These are phyloP conservation scores for Cheilosia soror DNA, from an alignment of 2,888 invertebrate species.

Conservation along the genomic window DNA sequence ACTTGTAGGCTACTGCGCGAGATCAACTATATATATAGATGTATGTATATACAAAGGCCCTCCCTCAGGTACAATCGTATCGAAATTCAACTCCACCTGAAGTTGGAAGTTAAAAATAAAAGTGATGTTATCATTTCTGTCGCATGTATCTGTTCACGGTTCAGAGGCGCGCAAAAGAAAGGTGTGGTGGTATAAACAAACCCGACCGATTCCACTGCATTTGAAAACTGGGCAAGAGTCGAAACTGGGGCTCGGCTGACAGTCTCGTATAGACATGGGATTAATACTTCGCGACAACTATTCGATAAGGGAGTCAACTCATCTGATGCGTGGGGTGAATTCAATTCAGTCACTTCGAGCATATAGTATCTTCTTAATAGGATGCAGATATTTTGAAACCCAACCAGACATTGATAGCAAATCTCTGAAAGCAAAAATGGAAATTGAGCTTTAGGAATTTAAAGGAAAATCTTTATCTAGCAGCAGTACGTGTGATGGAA, in stretches of 20 bases:
- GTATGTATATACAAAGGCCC: neutral
- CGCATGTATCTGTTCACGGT: constrained; percentile 56
- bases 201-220: constrained; percentile 23
- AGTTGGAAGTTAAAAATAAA: constrained; percentile 59
- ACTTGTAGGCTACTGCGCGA: constrained; percentile 7
- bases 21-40: neutral
- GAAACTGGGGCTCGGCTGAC: constrained; percentile 67
- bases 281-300: constrained; percentile 52
- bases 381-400: constrained; percentile 52
- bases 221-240: neutral
- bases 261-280: constrained; percentile 52
- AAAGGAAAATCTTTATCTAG: constrained; percentile 19
- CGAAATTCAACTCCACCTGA: constrained; percentile 44
- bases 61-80: constrained; percentile 41
- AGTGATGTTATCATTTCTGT: constrained; percentile 60
- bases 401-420: constrained; percentile 4
- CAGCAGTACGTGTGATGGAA: too few relatives aligned
- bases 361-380: constrained; percentile 18
- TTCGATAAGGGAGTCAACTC: constrained; percentile 60
- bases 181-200: constrained; percentile 55
- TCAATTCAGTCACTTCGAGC: constrained; percentile 42
- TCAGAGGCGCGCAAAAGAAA: constrained; percentile 63
- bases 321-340: constrained; percentile 60
- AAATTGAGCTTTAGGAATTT: constrained; percentile 8
- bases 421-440: constrained; percentile 10